Percentiles rank a stretch among this genome's conserved stretches.
Conservation (phyloP, 2,888 invertebrate species). For the Muschampia plurimacula region DNA sequence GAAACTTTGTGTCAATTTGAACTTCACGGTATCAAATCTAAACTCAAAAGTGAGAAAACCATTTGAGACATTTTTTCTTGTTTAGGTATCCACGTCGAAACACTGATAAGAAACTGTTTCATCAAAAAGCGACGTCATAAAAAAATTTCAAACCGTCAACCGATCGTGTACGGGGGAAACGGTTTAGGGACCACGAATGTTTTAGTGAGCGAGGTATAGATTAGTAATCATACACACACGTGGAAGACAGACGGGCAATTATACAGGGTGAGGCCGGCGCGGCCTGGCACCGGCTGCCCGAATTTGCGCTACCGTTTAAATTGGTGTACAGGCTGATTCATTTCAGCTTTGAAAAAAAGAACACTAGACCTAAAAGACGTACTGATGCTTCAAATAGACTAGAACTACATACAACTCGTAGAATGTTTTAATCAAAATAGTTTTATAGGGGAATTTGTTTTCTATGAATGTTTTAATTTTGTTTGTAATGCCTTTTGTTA, state of each 20-base stretch:
- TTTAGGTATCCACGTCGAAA: conserved; percentile 4
- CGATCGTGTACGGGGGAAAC: conserved; percentile 39
- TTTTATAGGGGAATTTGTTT: too few species aligned
- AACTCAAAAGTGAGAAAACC: conserved; percentile 25
- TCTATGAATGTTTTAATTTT: neutral
- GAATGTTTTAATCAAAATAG: conserved; percentile 11
- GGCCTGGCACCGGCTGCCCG: conserved; percentile 78
- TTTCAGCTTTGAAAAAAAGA: conserved; percentile 36
- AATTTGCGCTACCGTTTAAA: conserved; percentile 72
- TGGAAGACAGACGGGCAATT: conserved; percentile 75
- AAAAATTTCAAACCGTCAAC: conserved; percentile 41
- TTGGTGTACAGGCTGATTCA: conserved; percentile 57
- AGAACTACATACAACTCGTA: conserved; percentile 27
- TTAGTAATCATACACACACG: conserved; percentile 68
- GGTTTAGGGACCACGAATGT: conserved; percentile 49
- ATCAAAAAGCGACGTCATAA: conserved; percentile 18
- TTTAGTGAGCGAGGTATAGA: conserved; percentile 51
- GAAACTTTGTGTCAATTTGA: conserved; percentile 30
- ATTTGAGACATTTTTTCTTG: conserved; percentile 20
- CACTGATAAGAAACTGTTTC: conserved; percentile 13
- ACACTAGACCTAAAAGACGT: conserved; percentile 38
- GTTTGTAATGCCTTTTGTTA: neutral
- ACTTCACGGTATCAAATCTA: conserved; percentile 30
- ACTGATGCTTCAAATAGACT: conserved; percentile 37
- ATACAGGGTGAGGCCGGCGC: conserved; percentile 70